Conservation (phyloP, 2,113 vertebrate species). For the Lampris incognitus region DNA sequence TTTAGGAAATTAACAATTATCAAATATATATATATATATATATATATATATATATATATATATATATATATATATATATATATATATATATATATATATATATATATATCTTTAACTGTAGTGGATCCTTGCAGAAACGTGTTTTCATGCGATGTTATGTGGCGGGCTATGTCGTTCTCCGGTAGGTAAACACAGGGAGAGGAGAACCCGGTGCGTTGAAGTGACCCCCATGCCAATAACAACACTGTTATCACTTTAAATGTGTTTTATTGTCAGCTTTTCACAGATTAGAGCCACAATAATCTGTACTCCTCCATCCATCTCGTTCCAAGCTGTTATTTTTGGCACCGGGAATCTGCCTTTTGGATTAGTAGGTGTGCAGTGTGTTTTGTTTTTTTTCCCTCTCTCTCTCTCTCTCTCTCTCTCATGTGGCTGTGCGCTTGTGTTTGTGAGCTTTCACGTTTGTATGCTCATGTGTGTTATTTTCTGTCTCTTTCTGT, state of each 20-base stretch:
- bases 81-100: no score
- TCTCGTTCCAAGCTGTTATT: constrained; percentile 82
- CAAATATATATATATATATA: no score
- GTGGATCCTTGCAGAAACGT: constrained; percentile 32
- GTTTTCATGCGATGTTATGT: constrained; percentile 20
- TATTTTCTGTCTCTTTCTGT: constrained; percentile 4
- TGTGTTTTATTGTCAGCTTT: constrained; percentile 82
- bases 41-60: no score
- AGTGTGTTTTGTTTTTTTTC: constrained; percentile 18
- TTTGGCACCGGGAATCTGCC: constrained; percentile 75
- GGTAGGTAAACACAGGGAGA: constrained; percentile 29
- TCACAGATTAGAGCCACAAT: constrained; percentile 79
- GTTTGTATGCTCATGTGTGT: constrained; percentile 7
- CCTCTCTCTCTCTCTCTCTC: neutral
- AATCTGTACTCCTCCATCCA: constrained; percentile 81
- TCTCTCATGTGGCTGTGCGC: constrained; percentile 5
- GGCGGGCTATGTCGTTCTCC: constrained; percentile 21
- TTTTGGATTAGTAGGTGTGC: constrained; percentile 81
- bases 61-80: no score
- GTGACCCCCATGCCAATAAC: constrained; percentile 69
- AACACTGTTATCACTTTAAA: constrained; percentile 79
- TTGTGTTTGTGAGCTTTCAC: neutral
- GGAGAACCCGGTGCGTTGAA: constrained; percentile 15
- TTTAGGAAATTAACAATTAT: no score
- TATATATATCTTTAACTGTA: constrained; percentile 7